phyloP scores from a whole-genome alignment of 2,888 invertebrate genomes.

The Pseudolycoriella hygida region DNA sequence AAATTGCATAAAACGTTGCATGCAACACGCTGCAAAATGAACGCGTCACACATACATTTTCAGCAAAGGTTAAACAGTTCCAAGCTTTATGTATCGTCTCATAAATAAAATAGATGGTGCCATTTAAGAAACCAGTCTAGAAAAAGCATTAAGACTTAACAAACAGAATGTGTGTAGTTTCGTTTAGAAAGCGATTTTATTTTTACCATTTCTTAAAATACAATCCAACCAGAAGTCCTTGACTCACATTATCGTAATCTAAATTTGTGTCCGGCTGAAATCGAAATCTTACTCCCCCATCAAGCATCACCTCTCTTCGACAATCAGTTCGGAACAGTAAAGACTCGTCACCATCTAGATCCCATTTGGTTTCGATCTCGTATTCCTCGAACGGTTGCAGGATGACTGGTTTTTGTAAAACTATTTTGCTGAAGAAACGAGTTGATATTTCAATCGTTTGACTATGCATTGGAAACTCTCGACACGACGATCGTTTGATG shows the following conservation, averaged over 20 bases:
- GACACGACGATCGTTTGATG: background rate
- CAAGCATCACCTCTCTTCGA: conserved; percentile 5
- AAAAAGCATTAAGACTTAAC: too few relatives aligned
- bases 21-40: too few relatives aligned
- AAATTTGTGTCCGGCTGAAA: conserved; percentile 1
- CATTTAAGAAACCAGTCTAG: too few relatives aligned
- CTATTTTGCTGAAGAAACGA: conserved; percentile 2
- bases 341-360: conserved; percentile 1
- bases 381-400: conserved; percentile 5
- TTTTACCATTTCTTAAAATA: conserved; percentile 6
- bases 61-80: too few relatives aligned
- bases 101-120: too few relatives aligned
- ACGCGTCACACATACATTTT: too few relatives aligned
- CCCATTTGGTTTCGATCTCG: conserved; percentile 6
- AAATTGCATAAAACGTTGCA: too few relatives aligned
- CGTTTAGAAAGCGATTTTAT: too few relatives aligned
- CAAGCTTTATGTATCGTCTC: too few relatives aligned
- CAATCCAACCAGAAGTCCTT: conserved; percentile 2
- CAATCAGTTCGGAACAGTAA: conserved; percentile 3
- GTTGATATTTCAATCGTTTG: conserved; percentile 4
- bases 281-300: conserved; percentile 5
- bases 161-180: too few relatives aligned
- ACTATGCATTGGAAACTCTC: background rate
- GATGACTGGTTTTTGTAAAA: conserved; percentile 4
- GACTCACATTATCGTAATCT: conserved; percentile 6